Evolutionary conservation across 1,140 invertebrate genomes (phyloP).

Genomic region (Thaumetopoea pityocampa): DNA sequence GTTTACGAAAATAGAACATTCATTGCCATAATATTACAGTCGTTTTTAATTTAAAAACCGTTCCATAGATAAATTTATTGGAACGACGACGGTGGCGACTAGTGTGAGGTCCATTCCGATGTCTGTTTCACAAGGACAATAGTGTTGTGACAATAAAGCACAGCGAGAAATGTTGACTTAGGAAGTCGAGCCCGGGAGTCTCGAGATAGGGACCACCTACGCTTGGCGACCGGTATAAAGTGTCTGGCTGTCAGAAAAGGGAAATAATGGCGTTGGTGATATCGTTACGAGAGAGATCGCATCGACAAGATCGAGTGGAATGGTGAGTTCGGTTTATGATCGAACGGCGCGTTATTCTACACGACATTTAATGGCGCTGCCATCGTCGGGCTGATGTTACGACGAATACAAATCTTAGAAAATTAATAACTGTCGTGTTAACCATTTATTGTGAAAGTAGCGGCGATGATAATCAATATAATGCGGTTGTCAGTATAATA

Average conservation of each 20-base stretch:
- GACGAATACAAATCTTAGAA: constrained; percentile 11
- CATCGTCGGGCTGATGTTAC: constrained; percentile 17
- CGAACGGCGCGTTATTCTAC: constrained; percentile 19
- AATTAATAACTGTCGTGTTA: constrained; percentile 13
- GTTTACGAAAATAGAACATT: constrained; percentile 32
- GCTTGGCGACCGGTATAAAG: constrained; percentile 23
- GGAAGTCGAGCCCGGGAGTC: constrained; percentile 21
- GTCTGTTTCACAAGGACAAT: constrained; percentile 31
- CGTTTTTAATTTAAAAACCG: constrained; percentile 27
- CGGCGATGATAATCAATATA: constrained; percentile 4
- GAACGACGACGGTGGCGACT: constrained; percentile 22
- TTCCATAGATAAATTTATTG: constrained; percentile 20
- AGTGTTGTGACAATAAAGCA: constrained; percentile 42
- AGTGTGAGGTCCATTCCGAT: constrained; percentile 24
- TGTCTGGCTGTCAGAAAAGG: constrained; percentile 31
- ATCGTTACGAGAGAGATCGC: constrained; percentile 16
- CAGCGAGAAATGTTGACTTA: constrained; percentile 49
- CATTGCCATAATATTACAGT: constrained; percentile 30
- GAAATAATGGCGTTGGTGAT: constrained; percentile 31
- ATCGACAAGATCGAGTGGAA: constrained; percentile 24
- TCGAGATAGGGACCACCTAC: constrained; percentile 41
- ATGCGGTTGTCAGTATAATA: background rate
- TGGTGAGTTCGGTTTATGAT: constrained; percentile 24
- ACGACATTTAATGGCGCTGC: constrained; percentile 19
- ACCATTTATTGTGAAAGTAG: constrained; percentile 9